Base-by-base conservation (phyloP, 2,797 vertebrate species). In the Eulemur albifrons region DNA sequence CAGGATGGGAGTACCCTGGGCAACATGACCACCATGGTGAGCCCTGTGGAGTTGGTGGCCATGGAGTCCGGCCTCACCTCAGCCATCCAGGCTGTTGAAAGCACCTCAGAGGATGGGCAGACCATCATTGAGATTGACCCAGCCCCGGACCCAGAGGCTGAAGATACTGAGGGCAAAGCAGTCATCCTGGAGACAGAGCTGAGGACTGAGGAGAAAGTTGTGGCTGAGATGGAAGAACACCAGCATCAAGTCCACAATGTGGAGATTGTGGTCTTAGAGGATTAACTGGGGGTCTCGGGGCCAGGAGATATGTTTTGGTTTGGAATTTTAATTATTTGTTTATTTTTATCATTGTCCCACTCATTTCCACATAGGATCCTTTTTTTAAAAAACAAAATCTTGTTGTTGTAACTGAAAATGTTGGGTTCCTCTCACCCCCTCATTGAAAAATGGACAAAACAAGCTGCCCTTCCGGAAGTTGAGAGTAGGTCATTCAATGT, bases 111-210 rank as follows among this genome's bases (percentile, higher is more conserved):
- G 0, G 98, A 99, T 0, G 97, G 98, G 25, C 99, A 99, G 96
- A 99, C 99, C 14, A 99, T 99, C 98, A 99, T 99, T 61, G 99
- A 99, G 98, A 99, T 99, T 43, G 99, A 99, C 97, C 99, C 99
- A 0, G 98, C 99, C 0, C 99, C 99, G 0, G 99, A 99, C 88
- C 98, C 99, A 0, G 99, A 99, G 87, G 98, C 96, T 0, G 98
- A 98, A 0, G 99, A 98, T 77, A 57, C 98, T 0, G 98, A 98
- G 82, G 98, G 98, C 23, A 99, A 99, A 98, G 98, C 98, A 11
- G 98, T 99, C 96, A 98, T 99, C 98, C 96, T 98, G 97, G 98
- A 99, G 98, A 99, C 99, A 6, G 98, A 99, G 96, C 99, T 99
- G 96, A 99, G 98, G 98, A 98, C 98, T 98, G 98, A 98, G 95